A percentile compares a stretch with the other conserved stretches of the same genome.
Conservation (phyloP, 2,797 vertebrate genomes). For the Dermochelys coriacea region DNA sequence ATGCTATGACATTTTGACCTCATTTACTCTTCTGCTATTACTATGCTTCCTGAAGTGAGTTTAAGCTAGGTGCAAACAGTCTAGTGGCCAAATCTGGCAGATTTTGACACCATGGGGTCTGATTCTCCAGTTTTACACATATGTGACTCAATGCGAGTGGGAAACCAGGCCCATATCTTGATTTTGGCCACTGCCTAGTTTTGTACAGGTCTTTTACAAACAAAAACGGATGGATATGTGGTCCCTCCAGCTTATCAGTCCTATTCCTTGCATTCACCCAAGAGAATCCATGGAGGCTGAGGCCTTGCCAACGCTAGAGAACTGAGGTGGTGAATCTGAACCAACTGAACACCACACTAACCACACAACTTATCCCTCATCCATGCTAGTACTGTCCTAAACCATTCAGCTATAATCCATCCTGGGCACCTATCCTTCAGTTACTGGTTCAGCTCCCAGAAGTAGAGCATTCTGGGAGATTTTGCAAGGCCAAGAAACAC, state of each 20-base stretch:
- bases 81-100: not conserved
- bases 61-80: not conserved
- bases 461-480: not conserved
- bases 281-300: not conserved
- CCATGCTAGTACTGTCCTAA: not conserved
- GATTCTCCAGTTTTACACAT: not conserved
- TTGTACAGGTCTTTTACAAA: not conserved
- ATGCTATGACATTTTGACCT: not conserved
- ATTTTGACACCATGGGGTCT: not conserved
- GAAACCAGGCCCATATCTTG: not conserved
- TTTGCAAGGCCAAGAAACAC: not conserved
- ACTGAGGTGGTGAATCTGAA: not conserved
- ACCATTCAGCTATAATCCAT: not conserved
- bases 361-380: not conserved
- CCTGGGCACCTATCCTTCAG: not conserved
- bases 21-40: not conserved
- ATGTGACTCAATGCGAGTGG: not conserved
- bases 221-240: not conserved
- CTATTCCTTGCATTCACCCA: not conserved
- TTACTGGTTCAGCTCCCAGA: not conserved
- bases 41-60: not conserved
- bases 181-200: not conserved
- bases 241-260: not conserved
- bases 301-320: not conserved
- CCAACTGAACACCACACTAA: not conserved